A percentile compares a stretch with the other conserved stretches of the same genome.
phyloP scores from a whole-genome alignment of 1,140 invertebrate genomes.

The Eumaeus atala region DNA sequence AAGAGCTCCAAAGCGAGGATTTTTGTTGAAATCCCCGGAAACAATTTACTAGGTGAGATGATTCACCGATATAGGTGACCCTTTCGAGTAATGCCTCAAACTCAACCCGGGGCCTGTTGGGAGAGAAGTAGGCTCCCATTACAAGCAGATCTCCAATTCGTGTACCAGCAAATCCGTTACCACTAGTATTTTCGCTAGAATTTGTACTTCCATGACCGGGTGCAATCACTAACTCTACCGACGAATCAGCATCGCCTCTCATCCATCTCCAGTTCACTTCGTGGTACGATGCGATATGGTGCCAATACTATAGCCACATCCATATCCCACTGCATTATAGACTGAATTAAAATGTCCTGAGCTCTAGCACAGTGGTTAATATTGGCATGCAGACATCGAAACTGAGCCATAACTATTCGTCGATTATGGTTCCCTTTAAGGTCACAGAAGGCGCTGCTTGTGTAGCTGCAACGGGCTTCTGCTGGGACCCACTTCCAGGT shows the following conservation, averaged over 20 bases:
- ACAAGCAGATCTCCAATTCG: neutral
- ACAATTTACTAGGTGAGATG: neutral
- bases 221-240: neutral
- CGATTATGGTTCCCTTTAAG: too few relatives aligned
- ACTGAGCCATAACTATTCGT: neutral
- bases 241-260: neutral
- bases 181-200: neutral
- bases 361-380: too few relatives aligned
- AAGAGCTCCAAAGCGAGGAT: constrained; percentile 10
- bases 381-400: neutral
- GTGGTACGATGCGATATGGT: neutral
- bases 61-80: neutral
- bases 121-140: constrained; percentile 5
- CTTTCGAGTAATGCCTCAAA: neutral
- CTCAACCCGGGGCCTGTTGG: neutral
- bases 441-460: too few relatives aligned
- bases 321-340: too few relatives aligned
- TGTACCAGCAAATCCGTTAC: neutral
- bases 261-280: neutral
- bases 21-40: constrained; percentile 14
- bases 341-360: neutral
- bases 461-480: too few relatives aligned
- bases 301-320: too few relatives aligned
- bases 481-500: too few relatives aligned
- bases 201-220: neutral